A percentile compares a stretch with the other conserved stretches of the same genome.
phyloP scores from a whole-genome alignment of 2,797 vertebrate genomes.

The Lepilemur septentrionalis region DNA sequence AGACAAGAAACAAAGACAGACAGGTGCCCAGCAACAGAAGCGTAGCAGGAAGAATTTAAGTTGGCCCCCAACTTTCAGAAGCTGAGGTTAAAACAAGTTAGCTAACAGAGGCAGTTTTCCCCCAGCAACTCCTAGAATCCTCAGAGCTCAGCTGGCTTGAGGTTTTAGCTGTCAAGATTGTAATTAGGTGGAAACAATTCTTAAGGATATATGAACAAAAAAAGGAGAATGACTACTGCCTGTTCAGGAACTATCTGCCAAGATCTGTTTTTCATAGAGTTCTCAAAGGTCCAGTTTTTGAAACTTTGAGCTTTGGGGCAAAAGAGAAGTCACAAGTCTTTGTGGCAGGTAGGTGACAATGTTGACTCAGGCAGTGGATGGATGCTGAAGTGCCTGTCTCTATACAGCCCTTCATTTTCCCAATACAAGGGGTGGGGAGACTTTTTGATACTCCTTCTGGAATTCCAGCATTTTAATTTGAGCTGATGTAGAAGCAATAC shows the following conservation, averaged over 20 bases:
- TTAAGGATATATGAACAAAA: not conserved
- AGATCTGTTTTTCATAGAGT: not conserved
- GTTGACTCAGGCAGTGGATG: not conserved
- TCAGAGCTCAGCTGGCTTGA: accelerated
- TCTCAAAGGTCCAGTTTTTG: not conserved
- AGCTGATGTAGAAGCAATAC: not conserved
- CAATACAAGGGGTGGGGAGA: not conserved
- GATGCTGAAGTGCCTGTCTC: not conserved
- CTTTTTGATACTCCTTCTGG: not conserved
- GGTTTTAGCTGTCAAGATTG: conserved; percentile 17
- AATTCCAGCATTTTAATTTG: not conserved
- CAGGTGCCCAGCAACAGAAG: conserved; percentile 69
- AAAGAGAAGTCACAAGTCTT: not conserved
- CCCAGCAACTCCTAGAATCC: not conserved
- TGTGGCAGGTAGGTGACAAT: not conserved
- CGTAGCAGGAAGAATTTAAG: conserved; percentile 64
- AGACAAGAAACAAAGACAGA: conserved; percentile 68
- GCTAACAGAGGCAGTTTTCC: conserved; percentile 23
- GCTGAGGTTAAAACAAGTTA: conserved; percentile 24
- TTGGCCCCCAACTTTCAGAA: conserved; percentile 49
- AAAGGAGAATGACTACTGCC: not conserved
- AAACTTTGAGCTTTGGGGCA: not conserved
- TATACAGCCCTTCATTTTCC: not conserved
- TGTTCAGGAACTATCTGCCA: not conserved
- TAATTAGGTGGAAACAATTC: not conserved